These are phyloP conservation scores for Grantiella picta DNA, from an alignment of 2,113 vertebrate species.

Conservation along the genomic window DNA sequence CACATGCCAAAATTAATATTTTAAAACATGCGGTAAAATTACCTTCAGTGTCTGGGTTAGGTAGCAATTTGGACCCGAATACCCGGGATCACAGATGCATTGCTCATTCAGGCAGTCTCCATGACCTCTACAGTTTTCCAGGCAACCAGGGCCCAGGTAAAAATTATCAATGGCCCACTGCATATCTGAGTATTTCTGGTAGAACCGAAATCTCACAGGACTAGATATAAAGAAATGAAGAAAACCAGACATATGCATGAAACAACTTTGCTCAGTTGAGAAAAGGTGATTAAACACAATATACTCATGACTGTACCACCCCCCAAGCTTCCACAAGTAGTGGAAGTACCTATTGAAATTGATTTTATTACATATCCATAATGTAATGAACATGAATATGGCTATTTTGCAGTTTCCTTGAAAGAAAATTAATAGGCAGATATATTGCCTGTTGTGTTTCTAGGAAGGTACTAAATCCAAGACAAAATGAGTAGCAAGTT, in stretches of 20 bases:
- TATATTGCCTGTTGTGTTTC: background rate
- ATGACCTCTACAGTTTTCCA: constrained; percentile 90
- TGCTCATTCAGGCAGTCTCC: constrained; percentile 93
- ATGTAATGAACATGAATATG: rapidly evolving
- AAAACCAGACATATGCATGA: background rate
- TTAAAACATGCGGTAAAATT: background rate
- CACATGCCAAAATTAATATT: background rate
- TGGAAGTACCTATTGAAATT: background rate
- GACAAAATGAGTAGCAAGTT: background rate
- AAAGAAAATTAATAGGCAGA: background rate
- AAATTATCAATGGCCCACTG: constrained; percentile 98
- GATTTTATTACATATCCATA: background rate
- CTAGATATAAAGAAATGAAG: constrained; percentile 67
- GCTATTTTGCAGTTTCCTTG: background rate
- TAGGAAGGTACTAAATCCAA: background rate
- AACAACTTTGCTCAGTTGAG: background rate
- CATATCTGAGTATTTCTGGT: constrained; percentile 91
- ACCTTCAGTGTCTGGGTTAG: constrained; percentile 89
- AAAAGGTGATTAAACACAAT: background rate
- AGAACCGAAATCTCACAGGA: constrained; percentile 93
- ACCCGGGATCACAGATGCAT: constrained; percentile 94
- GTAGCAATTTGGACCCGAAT: constrained; percentile 90
- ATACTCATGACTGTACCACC: background rate
- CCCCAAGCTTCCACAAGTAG: background rate
- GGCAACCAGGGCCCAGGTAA: constrained; percentile 92